Base-by-base conservation (phyloP, 1,140 invertebrate species). In the Drosophila yakuba region DNA sequence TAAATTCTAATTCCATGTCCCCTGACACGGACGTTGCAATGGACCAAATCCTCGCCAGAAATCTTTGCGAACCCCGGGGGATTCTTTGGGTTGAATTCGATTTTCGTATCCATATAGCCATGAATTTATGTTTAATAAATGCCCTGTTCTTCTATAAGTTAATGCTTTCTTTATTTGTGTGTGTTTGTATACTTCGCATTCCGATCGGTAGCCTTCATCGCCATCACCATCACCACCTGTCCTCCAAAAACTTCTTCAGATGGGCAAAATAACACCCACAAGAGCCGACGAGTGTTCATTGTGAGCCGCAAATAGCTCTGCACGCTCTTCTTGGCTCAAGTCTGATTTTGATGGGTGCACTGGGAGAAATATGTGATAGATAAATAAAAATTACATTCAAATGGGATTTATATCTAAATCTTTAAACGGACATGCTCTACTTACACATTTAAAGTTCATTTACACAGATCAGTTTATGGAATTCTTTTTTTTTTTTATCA, bases 111-210 rank as follows among this genome's bases (percentile, higher is more conserved):
- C 58, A 74, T 81, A 73, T 47, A 60, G 28, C 15, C 64, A 63
- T 78, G 82, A 85, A 88, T 82, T 86, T 82, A 86, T 86, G 82
- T 75, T 81, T 85, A 78, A 86, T 86, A 85, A 86, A 71, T 79
- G 78, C 77, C 43, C 43, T 48, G 28, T 28, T 36, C 36, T 39
- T 20, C n/a, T 41, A 6, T 43, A 54, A 14, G 14, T 41, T 44
- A 25, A 35, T 64, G 57, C 41, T 36, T 55, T 61, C 52, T 44
- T 36, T 48, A 3, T 38, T 20, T 23, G 38, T 39, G 35, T 75
- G 43, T 44, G 48, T 75, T 51, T 68, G 52, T 47, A 59, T 63
- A 88, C 76, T 79, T 75, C 75, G 76, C 83, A 82, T 83, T 88
- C 80, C 80, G 60, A 62, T 69, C 73, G 56, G 72, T 76, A 76